Evolutionary conservation across 2,888 invertebrate species (phyloP).

Genomic region (Apantesis nais): DNA sequence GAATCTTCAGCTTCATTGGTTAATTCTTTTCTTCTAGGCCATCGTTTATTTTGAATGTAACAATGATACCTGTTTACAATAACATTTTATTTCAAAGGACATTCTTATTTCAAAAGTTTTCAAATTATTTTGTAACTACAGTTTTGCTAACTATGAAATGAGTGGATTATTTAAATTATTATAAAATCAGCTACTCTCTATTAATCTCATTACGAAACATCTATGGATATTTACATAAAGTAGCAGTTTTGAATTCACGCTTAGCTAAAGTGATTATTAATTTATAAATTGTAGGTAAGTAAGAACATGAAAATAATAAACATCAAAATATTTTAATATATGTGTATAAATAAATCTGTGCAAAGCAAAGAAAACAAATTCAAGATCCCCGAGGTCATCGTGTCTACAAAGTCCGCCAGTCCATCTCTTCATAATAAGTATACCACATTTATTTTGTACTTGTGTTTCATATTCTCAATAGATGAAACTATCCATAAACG

Average conservation of each 20-base stretch:
- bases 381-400: slow-evolving; percentile 18
- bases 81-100: not conserved
- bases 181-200: not conserved
- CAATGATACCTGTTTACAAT: not conserved
- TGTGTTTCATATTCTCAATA: slow-evolving; percentile 58
- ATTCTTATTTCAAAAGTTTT: not conserved
- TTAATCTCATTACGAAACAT: too few relatives aligned
- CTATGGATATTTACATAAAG: too few relatives aligned
- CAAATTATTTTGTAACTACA: not conserved
- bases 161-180: not conserved
- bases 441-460: slow-evolving; percentile 41
- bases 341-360: not conserved
- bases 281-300: too few relatives aligned
- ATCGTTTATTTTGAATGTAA: not conserved
- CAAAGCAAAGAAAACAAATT: slow-evolving; percentile 17
- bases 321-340: not conserved
- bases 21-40: not conserved
- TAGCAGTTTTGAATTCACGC: not conserved
- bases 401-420: slow-evolving; percentile 22
- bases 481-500: slow-evolving; percentile 64
- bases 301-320: too few relatives aligned
- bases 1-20: not conserved
- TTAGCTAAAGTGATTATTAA: too few relatives aligned
- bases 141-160: too few relatives aligned
- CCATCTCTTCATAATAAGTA: slow-evolving; percentile 39